Conservation (phyloP, 92 coral and sea anemone genomes). For the Montipora capitata region DNA sequence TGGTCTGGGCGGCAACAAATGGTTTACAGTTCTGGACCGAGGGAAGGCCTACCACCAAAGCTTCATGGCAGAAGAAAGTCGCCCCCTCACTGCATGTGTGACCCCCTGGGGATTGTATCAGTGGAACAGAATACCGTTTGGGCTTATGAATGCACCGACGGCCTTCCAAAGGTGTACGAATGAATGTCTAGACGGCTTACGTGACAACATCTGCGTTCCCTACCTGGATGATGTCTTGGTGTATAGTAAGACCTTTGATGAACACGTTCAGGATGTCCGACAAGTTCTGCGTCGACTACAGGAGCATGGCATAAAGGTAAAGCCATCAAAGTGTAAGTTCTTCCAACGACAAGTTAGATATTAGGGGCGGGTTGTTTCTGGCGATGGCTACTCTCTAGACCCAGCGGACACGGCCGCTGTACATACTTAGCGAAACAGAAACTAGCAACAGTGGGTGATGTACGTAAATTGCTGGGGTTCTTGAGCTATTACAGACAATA, state of each 20-base stretch:
- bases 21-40: neutral
- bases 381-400: neutral
- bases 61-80: neutral
- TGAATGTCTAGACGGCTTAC: conserved; percentile 73
- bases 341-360: neutral
- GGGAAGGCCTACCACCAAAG: too few relatives aligned
- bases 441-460: conserved; percentile 14
- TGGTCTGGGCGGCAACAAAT: conserved; percentile 42
- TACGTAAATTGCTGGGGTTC: conserved; percentile 16
- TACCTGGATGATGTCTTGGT: conserved; percentile 53
- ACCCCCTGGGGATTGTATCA: conserved; percentile 80
- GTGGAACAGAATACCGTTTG: conserved; percentile 78
- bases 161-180: conserved; percentile 79
- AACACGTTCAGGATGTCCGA: conserved; percentile 47
- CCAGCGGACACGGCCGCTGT: conserved; percentile 19
- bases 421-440: conserved; percentile 12
- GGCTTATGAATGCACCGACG: conserved; percentile 78
- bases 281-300: conserved; percentile 57
- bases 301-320: conserved; percentile 74
- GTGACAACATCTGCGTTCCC: conserved; percentile 64
- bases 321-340: conserved; percentile 26
- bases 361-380: neutral
- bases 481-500: conserved; percentile 30
- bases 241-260: conserved; percentile 64
- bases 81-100: conserved; percentile 72